These are phyloP conservation scores for Agrypnus murinus DNA, from an alignment of 2,888 invertebrate species.

Conservation along the genomic window DNA sequence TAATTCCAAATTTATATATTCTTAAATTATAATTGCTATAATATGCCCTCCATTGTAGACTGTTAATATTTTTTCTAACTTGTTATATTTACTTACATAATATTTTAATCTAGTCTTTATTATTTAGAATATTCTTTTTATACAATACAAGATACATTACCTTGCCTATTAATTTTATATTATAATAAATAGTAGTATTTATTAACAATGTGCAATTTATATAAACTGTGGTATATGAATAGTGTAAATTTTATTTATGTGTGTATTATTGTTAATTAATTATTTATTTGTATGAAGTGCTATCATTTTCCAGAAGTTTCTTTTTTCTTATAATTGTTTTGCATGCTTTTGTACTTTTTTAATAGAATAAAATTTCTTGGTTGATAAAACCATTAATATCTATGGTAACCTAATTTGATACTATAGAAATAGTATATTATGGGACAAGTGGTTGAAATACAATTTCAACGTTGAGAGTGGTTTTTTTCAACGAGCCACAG, in stretches of 20 bases:
- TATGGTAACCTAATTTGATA: too few relatives aligned
- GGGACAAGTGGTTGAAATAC: too few relatives aligned
- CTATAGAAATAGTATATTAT: too few relatives aligned
- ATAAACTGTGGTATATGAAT: slow-evolving; percentile 4
- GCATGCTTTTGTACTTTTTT: too few relatives aligned
- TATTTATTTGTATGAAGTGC: too few relatives aligned
- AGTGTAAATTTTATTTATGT: background rate
- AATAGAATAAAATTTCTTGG: too few relatives aligned
- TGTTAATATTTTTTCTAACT: slow-evolving; percentile 20
- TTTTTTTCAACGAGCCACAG: too few relatives aligned
- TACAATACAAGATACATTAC: slow-evolving; percentile 5
- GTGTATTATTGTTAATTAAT: too few relatives aligned
- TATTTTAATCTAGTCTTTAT: slow-evolving; percentile 39
- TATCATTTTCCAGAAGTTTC: too few relatives aligned
- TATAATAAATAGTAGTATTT: slow-evolving; percentile 2
- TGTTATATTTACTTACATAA: slow-evolving; percentile 16
- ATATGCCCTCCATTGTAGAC: slow-evolving; percentile 16
- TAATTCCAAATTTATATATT: background rate
- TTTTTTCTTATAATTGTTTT: too few relatives aligned
- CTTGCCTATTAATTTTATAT: slow-evolving; percentile 23
- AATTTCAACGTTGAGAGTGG: too few relatives aligned
- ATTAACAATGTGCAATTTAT: slow-evolving; percentile 15
- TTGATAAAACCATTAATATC: too few relatives aligned
- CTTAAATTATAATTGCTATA: background rate
- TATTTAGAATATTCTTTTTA: slow-evolving; percentile 17